These are phyloP conservation scores for Corythornis leucogaster DNA, from an alignment of 2,797 vertebrate species.

Conservation along the genomic window DNA sequence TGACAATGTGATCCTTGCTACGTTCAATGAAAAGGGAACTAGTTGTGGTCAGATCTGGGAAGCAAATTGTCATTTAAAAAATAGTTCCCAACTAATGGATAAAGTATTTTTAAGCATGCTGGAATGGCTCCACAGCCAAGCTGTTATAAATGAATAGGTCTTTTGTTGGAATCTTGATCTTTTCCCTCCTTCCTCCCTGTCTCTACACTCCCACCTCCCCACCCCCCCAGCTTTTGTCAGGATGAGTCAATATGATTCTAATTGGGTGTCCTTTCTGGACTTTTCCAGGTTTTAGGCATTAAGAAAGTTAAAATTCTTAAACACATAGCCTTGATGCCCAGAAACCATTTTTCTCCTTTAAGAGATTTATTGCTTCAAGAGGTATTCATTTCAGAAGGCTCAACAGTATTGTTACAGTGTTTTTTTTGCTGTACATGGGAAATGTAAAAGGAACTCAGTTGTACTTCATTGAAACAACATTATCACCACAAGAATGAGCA, in stretches of 20 bases:
- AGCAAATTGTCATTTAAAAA: constrained; percentile 38
- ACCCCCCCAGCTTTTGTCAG: constrained; percentile 11
- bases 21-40: background rate
- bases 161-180: constrained; percentile 70
- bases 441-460: constrained; percentile 50
- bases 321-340: constrained; percentile 25
- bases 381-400: constrained; percentile 61
- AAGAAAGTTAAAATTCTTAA: constrained; percentile 55
- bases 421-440: constrained; percentile 30
- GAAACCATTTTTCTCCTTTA: constrained; percentile 46
- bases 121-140: constrained; percentile 63
- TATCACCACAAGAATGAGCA: constrained; percentile 50
- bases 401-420: constrained; percentile 39
- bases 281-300: constrained; percentile 64
- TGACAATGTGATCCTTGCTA: background rate
- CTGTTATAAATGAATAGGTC: constrained; percentile 63
- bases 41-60: constrained; percentile 34
- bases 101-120: constrained; percentile 64
- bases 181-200: constrained; percentile 62
- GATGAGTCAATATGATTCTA: constrained; percentile 62
- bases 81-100: constrained; percentile 57
- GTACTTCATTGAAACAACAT: constrained; percentile 64
- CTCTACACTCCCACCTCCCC: background rate
- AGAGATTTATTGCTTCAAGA: constrained; percentile 62
- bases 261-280: constrained; percentile 64